These are phyloP conservation scores for Troilus luridus DNA, from an alignment of 2,888 invertebrate species.

Conservation along the genomic window DNA sequence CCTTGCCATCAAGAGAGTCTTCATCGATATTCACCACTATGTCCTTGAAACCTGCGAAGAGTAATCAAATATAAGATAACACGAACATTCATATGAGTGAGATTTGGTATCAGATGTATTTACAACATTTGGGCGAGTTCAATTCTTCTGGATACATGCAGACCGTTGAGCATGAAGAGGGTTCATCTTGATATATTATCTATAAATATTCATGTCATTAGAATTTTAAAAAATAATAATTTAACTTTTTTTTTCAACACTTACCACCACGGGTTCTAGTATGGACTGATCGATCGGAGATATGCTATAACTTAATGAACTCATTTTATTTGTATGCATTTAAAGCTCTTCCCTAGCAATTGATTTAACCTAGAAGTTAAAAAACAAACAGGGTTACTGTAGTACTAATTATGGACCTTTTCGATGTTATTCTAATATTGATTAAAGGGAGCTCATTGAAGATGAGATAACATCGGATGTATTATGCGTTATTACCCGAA, in stretches of 20 bases:
- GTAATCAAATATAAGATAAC: neutral
- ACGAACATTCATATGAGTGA: neutral
- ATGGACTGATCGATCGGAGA: neutral
- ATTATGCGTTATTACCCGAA: too few relatives aligned
- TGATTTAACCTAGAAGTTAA: neutral
- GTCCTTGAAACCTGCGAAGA: neutral
- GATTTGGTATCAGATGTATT: neutral
- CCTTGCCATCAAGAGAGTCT: neutral
- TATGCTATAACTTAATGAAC: neutral
- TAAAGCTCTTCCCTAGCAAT: neutral
- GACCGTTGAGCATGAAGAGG: neutral
- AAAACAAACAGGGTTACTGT: neutral
- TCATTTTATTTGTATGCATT: neutral
- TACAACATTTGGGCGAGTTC: neutral
- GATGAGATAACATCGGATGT: too few relatives aligned
- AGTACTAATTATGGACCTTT: neutral
- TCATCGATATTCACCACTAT: neutral
- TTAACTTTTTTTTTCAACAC: neutral
- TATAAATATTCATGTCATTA: neutral
- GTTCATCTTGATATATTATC: neutral
- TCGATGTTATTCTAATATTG: too few relatives aligned
- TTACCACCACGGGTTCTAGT: neutral
- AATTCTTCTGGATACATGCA: neutral
- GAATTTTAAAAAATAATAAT: too few relatives aligned
- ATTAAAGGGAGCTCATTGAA: too few relatives aligned